Evolutionary conservation across 1,140 invertebrate genomes (phyloP), one percentile per base, ranked within the genome.

Genomic region (Trigoniulus corallinus): DNA sequence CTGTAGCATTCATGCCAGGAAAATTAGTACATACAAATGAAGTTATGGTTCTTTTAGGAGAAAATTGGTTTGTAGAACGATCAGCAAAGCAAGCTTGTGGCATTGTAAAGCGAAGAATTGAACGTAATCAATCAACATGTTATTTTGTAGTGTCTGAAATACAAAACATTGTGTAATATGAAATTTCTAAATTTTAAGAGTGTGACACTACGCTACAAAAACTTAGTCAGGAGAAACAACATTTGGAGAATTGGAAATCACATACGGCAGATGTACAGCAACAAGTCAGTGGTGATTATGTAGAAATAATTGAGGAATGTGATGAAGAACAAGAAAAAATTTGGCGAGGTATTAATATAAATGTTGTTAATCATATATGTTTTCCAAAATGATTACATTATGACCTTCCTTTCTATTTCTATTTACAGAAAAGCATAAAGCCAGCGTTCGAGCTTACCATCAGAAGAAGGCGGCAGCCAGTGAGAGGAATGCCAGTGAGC

Each of bases 11-110:
- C 45, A 76, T 81, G 69, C 76, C 72, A 56, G 81, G 80, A 23
- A 71, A 74, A 58, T 59, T 84, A 25, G 70, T 73, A 20, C 79
- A 84, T 54, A 83, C 81, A 1, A 84, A 82, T 67, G 80, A 83
- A 66, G 71, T 83, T 20, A 59, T 79, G 39, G 75, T 78, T 24
- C 67, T 73, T 2, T 59, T 83, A 10, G 81, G 81, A 24, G 77
- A 80, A 55, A 76, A 77, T 54, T 82, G 77, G 64, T 84, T 84
- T 69, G 74, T 70, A 13, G 80, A 83, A 55, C 70, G 77, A 44
- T 79, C 76, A 39, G 71, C 77, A 3, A 69, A 73, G 54, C 72
- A 81, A 58, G 78, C 81, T 1, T 60, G 61, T n/a, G 72, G 71
- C 22, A 73, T 84, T 45, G 74, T 75, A 47, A 62, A 73, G 39